A percentile compares a stretch with the other conserved stretches of the same genome.
phyloP scores from a whole-genome alignment of 2,888 invertebrate species.

The Fabriciana adippe region DNA sequence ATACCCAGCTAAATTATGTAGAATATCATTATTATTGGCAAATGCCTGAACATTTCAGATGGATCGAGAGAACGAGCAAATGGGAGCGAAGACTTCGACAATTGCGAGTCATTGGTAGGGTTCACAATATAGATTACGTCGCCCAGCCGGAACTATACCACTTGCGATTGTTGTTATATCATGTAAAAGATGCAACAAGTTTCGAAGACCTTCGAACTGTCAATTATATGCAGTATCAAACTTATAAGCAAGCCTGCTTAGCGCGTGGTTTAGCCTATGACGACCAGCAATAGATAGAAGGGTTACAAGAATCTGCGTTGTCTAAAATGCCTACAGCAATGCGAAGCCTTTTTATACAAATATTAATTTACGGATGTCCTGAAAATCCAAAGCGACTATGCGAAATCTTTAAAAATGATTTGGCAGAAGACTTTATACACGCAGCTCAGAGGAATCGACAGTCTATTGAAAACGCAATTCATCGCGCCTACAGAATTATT shows the following conservation, averaged over 20 bases:
- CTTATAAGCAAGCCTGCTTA: slow-evolving; percentile 33
- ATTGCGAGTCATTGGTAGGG: slow-evolving; percentile 35
- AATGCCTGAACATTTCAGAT: no score
- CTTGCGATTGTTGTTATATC: slow-evolving; percentile 35
- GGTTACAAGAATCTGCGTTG: slow-evolving; percentile 33
- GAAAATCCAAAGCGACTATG: slow-evolving; percentile 35
- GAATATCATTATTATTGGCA: no score
- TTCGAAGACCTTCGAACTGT: slow-evolving; percentile 33
- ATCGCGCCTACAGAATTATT: slow-evolving; percentile 35
- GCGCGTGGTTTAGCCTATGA: slow-evolving; percentile 30
- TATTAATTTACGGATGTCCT: slow-evolving; percentile 36
- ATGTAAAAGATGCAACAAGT: slow-evolving; percentile 34
- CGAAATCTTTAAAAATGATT: no score
- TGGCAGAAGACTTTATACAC: slow-evolving; percentile 33
- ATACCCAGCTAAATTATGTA: no score
- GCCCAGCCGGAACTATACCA: slow-evolving; percentile 33
- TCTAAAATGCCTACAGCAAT: slow-evolving; percentile 34
- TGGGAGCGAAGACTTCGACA: slow-evolving; percentile 33
- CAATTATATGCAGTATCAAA: slow-evolving; percentile 31
- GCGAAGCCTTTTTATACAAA: slow-evolving; percentile 34
- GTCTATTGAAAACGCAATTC: slow-evolving; percentile 25
- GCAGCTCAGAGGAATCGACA: not conserved
- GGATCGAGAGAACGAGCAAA: no score
- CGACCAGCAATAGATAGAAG: slow-evolving; percentile 37
- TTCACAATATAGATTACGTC: slow-evolving; percentile 32